Base-by-base conservation (phyloP, 2,797 vertebrate genomes). In the Holocentrus rufus region DNA sequence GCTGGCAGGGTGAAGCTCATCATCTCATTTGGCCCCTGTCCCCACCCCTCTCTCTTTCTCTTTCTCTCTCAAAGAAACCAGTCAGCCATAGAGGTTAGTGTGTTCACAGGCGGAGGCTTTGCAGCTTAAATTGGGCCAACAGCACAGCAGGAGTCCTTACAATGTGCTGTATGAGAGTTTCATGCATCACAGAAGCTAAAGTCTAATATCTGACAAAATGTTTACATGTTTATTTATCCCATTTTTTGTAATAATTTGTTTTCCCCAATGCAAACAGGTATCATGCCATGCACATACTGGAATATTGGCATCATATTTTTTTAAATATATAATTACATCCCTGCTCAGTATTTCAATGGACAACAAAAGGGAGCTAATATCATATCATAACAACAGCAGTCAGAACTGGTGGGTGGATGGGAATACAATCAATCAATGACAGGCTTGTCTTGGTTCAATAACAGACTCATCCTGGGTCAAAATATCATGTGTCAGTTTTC, bases 51-150 rank as follows among this genome's bases (percentile, higher is more conserved):
- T 46, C 44, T 46, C 14, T 46, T 27, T 30, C 23, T 76, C 31
- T 15, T 13, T 46, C 14, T 46, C 42, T 30, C 23, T 76, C 31
- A 69, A 39, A 63, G 18, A 27, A 31, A 50, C 47, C 66, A 64
- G 55, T 76, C 47, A 76, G 60, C 65, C 74, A 47, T 17, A 46
- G 14, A 39, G 22, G 34, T 61, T 47, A 47, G 17, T 22, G 15
- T 53, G 34, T 46, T 67, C 65, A 67, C 17, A 54, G 10, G 54
- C 64, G 42, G 3, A 15, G 5, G 34, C 9, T 44, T 54, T 55
- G 49, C 31, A 66, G 27, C 27, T 66, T 50, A 44, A 27, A 44
- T 4, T n/a, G 25, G 36, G 34, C 31, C n/a, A 23, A 20, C 58
- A 23, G 58, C 14, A 14, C 58, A 23, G 58, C 42, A 44, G 4